Percentiles rank a stretch among this genome's conserved stretches.
Evolutionary conservation across 1,140 invertebrate species (phyloP).

Genomic region (Pemphigus obesinymphae): DNA sequence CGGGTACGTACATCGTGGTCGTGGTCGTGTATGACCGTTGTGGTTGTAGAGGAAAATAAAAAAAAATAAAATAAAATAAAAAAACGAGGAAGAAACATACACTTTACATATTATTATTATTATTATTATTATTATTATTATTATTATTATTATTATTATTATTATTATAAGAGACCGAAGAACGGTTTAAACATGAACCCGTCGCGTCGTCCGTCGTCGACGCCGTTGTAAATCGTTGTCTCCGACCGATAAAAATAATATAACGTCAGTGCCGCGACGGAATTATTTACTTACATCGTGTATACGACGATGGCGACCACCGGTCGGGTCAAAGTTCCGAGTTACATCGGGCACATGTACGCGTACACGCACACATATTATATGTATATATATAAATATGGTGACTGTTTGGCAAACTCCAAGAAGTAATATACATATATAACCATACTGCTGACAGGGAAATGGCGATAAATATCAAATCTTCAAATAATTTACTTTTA

Average conservation of each 20-base stretch:
- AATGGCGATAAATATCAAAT: too few species aligned
- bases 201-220: constrained; percentile 12
- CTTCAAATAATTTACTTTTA: too few species aligned
- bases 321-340: constrained; percentile 14
- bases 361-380: background rate
- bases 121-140: background rate
- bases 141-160: background rate
- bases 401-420: too few species aligned
- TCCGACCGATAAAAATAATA: constrained; percentile 15
- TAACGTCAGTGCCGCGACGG: background rate
- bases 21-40: background rate
- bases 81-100: background rate
- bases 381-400: too few species aligned
- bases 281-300: constrained; percentile 22
- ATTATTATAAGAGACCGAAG: background rate
- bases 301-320: constrained; percentile 3
- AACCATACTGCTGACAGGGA: too few species aligned
- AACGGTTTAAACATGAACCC: constrained; percentile 1
- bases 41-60: too few species aligned
- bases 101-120: background rate
- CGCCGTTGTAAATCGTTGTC: constrained; percentile 19
- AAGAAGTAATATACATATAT: too few species aligned
- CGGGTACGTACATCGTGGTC: background rate
- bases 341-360: background rate
- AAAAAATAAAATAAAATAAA: too few species aligned